Percentiles rank a stretch among this genome's conserved stretches.
phyloP scores from a whole-genome alignment of 2,113 vertebrate genomes.

The Muntiacus reevesi region DNA sequence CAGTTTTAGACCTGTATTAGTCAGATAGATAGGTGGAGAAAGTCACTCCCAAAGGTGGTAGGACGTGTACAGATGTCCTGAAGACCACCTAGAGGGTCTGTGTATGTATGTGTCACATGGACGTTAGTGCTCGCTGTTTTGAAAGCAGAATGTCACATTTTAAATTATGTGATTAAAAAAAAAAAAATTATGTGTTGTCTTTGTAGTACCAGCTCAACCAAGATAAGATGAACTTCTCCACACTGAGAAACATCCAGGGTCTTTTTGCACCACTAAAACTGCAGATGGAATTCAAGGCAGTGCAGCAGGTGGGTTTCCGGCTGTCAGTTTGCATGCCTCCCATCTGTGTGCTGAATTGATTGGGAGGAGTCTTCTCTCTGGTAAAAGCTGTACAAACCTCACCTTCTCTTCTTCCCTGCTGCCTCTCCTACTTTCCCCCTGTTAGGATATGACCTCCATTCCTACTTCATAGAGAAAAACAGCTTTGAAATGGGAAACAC shows the following conservation, averaged over 20 bases:
- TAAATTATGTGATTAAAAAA: neutral
- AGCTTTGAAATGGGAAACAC: neutral
- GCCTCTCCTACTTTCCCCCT: neutral
- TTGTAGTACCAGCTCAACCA: slow-evolving; percentile 91
- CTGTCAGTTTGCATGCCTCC: neutral
- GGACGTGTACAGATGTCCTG: neutral
- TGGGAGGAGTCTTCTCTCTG: neutral
- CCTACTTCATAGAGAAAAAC: neutral
- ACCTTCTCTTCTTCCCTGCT: neutral
- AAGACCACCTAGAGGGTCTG: neutral
- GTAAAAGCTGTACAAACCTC: neutral
- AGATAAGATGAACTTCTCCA: slow-evolving; percentile 94
- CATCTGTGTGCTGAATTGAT: fast-evolving
- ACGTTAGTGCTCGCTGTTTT: neutral
- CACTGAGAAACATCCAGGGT: slow-evolving; percentile 93
- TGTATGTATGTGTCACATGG: neutral
- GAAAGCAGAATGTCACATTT: slow-evolving; percentile 2
- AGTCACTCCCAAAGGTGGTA: neutral
- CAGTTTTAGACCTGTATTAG: neutral
- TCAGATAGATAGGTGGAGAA: neutral
- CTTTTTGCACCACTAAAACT: slow-evolving; percentile 92
- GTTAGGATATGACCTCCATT: neutral
- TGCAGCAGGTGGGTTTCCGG: slow-evolving; percentile 85
- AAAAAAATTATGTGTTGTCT: slow-evolving; percentile 17
- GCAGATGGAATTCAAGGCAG: slow-evolving; percentile 96